A percentile compares a stretch with the other conserved stretches of the same genome.
phyloP scores from a whole-genome alignment of 2,797 vertebrate genomes.

The Acropternis orthonyx region DNA sequence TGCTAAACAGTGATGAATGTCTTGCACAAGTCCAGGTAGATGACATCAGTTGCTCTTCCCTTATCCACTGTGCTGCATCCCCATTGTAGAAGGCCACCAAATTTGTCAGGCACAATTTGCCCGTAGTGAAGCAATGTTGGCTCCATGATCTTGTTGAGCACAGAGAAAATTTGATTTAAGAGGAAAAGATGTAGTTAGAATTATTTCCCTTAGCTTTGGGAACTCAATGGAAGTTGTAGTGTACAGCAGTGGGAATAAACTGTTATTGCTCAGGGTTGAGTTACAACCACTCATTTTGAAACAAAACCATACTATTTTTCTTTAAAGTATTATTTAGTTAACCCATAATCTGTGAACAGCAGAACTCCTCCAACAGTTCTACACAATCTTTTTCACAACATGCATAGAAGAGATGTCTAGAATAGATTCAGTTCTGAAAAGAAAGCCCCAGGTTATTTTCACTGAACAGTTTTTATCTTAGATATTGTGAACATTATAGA shows the following conservation, averaged over 20 bases:
- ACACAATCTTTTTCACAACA: neutral
- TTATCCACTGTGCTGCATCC: neutral
- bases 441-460: neutral
- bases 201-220: neutral
- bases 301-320: neutral
- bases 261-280: neutral
- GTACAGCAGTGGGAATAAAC: neutral
- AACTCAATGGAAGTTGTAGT: neutral
- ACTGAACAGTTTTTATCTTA: neutral
- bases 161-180: neutral
- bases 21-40: neutral
- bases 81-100: neutral
- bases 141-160: neutral
- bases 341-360: neutral
- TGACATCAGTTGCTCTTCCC: neutral
- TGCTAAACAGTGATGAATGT: rapidly evolving
- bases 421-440: neutral
- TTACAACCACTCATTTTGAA: neutral
- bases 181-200: neutral
- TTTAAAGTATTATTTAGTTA: slow-evolving; percentile 5
- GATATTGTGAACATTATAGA: neutral
- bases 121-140: rapidly evolving
- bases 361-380: neutral
- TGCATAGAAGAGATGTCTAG: neutral
- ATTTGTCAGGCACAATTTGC: neutral